Evolutionary conservation across 53 echinoderm and acorn worm genomes (phyloP), one percentile per base, ranked within the genome.

Genomic region (Zoroaster sp.): DNA sequence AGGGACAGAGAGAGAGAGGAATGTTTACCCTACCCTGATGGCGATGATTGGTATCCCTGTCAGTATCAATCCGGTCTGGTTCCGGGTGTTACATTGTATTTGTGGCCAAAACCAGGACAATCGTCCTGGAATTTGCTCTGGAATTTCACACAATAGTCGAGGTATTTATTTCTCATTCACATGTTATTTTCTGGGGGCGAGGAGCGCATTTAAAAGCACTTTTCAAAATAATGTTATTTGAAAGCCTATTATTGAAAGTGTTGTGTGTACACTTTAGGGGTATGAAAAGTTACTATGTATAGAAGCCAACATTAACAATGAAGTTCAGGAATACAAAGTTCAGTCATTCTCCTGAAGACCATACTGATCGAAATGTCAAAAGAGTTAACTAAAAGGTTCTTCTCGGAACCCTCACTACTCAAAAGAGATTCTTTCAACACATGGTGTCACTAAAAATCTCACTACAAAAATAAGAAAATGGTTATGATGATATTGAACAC

Each of bases 51-150:
- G 66, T 68, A 67, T 5, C 37, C 68, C 40, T 3, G 67, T 66
- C 45, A 43, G 28, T 41, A 42, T 31, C 4, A 23, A 74, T 40
- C 74, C 74, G 21, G 40, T 40, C 5, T 20, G 43, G 37, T 28
- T 40, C 41, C 43, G 67, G 32, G 68, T 39, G 6, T 40, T 41
- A 33, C 8, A 41, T 3, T 42, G 7, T 51, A 34, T 41, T 81
- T 81, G 68, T 67, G 78, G 78, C 49, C 54, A 78, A 78, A 31
- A 35, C 12, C 20, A 66, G 81, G 15, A 66, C 21, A 59, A 37
- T 59, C 63, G 37, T 40, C 59, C 37, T 79, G 38, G 28, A 79
- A 55, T 36, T 35, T 67, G 41, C 81, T 12, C 41, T 40, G 68
- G 66, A 81, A 81, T 67, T 68, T 66, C 68, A 67, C 8, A 31